Conservation (phyloP, 2,797 vertebrate species). For the Tinamus major region DNA sequence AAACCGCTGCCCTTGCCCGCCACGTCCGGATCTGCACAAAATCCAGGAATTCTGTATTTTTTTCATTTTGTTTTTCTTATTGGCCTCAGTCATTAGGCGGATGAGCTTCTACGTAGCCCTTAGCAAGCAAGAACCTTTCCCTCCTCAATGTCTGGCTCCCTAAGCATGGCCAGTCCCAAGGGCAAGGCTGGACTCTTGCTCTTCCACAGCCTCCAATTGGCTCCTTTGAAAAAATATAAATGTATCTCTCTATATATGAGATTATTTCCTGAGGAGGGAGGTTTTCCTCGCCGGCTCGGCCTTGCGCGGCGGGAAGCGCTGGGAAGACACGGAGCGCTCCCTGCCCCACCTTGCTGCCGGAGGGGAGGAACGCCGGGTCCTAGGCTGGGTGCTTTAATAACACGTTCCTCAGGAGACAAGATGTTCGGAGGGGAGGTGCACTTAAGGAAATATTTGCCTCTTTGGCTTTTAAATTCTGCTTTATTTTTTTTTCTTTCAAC, state of each 20-base stretch:
- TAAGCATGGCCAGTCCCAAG: slow-evolving; percentile 81
- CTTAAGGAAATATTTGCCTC: neutral
- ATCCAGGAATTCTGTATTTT: slow-evolving; percentile 75
- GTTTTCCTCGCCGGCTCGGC: neutral
- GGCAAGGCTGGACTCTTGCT: slow-evolving; percentile 83
- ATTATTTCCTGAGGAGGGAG: neutral
- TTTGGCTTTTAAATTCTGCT: neutral
- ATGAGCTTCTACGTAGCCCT: slow-evolving; percentile 83
- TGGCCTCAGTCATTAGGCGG: slow-evolving; percentile 87
- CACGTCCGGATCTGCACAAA: slow-evolving; percentile 75
- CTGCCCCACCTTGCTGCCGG: slow-evolving; percentile 55
- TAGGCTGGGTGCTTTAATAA: slow-evolving; percentile 73
- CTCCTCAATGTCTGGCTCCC: fast-evolving
- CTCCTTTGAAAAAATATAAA: too few species aligned
- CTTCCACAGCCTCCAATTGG: too few species aligned
- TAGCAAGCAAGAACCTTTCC: slow-evolving; percentile 26
- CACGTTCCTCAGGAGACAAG: slow-evolving; percentile 63
- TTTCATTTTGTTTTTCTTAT: neutral
- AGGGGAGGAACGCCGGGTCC: slow-evolving; percentile 50
- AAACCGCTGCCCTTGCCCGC: neutral
- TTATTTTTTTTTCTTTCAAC: neutral
- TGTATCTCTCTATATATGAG: too few species aligned
- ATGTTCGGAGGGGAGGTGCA: slow-evolving; percentile 59
- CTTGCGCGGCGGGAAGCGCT: neutral
- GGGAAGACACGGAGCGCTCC: neutral